These are phyloP conservation scores for Trichacis sp. DNA, from an alignment of 2,888 invertebrate species.

Conservation along the genomic window DNA sequence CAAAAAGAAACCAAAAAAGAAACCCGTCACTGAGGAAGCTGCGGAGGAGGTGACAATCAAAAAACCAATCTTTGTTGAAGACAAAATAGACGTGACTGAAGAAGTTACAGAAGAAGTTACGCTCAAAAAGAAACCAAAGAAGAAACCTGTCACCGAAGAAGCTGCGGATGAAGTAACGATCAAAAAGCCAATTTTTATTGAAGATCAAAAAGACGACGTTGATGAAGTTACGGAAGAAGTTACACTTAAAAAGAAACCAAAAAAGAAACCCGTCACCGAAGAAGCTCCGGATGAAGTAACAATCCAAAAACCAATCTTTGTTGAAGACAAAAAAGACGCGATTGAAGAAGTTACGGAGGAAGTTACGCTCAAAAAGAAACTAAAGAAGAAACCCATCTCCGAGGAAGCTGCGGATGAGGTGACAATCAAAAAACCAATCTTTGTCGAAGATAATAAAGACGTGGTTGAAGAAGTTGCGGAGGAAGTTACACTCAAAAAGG, in stretches of 20 bases:
- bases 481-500: slow-evolving; percentile 72
- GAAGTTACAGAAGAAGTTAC: slow-evolving; percentile 51
- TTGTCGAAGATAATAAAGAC: slow-evolving; percentile 39
- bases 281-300: slow-evolving; percentile 51
- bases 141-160: slow-evolving; percentile 57
- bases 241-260: slow-evolving; percentile 51
- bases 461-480: slow-evolving; percentile 63
- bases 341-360: slow-evolving; percentile 55
- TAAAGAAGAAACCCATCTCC: slow-evolving; percentile 45
- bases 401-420: slow-evolving; percentile 57
- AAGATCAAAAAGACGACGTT: slow-evolving; percentile 42
- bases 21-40: slow-evolving; percentile 39
- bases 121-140: slow-evolving; percentile 54
- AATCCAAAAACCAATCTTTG: slow-evolving; percentile 47
- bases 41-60: slow-evolving; percentile 49
- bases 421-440: slow-evolving; percentile 10
- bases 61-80: slow-evolving; percentile 31
- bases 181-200: slow-evolving; percentile 57
- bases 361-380: slow-evolving; percentile 48
- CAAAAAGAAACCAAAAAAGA: slow-evolving; percentile 43
- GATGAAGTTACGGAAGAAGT: slow-evolving; percentile 49
- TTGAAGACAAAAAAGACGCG: slow-evolving; percentile 68
- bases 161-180: slow-evolving; percentile 69
- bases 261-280: slow-evolving; percentile 47
- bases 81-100: slow-evolving; percentile 50